Conservation (phyloP, 2,797 vertebrate species). For the Urosaurus nigricauda region DNA sequence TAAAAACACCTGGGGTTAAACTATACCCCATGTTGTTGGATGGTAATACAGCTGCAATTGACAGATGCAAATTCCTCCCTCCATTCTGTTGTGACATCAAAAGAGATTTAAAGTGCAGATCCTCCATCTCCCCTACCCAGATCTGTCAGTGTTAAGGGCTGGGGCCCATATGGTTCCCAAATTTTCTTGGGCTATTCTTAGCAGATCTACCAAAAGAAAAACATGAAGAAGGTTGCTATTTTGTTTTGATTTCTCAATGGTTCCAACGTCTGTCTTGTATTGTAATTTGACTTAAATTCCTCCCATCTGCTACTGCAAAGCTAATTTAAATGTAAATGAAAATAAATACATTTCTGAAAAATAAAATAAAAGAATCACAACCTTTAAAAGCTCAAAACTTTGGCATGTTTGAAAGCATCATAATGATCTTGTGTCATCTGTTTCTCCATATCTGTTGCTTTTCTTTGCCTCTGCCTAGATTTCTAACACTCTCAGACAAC, state of each 20-base stretch:
- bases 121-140: slow-evolving; percentile 36
- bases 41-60: slow-evolving; percentile 38
- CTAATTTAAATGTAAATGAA: slow-evolving; percentile 77
- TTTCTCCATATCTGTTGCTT: neutral
- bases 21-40: neutral
- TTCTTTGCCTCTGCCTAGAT: slow-evolving; percentile 53
- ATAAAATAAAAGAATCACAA: slow-evolving; percentile 3
- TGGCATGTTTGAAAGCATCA: slow-evolving; percentile 53
- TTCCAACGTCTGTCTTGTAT: slow-evolving; percentile 56
- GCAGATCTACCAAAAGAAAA: slow-evolving; percentile 53
- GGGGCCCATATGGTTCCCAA: slow-evolving; percentile 42
- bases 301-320: slow-evolving; percentile 68
- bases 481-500: slow-evolving; percentile 39
- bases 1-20: neutral
- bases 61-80: slow-evolving; percentile 36
- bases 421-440: slow-evolving; percentile 54
- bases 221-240: slow-evolving; percentile 11
- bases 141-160: slow-evolving; percentile 42
- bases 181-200: slow-evolving; percentile 45
- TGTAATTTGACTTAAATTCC: slow-evolving; percentile 73
- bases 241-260: slow-evolving; percentile 64
- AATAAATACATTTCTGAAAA: slow-evolving; percentile 71
- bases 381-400: slow-evolving; percentile 52
- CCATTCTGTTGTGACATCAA: slow-evolving; percentile 33
- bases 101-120: slow-evolving; percentile 47